Evolutionary conservation across 1,140 invertebrate genomes (phyloP).

Genomic region (Gryon sp.): DNA sequence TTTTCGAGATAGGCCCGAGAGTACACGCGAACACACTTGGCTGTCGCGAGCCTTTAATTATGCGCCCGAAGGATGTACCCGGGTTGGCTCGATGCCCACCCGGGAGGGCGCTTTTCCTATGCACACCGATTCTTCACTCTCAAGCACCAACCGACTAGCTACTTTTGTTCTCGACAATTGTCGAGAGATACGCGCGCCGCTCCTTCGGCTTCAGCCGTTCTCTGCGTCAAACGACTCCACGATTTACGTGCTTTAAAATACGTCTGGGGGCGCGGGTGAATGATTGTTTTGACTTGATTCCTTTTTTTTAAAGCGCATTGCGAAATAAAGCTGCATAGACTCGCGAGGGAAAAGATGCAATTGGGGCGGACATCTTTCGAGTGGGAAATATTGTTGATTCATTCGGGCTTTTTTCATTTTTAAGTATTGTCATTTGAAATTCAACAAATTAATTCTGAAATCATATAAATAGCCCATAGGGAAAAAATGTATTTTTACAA

Average conservation of each 20-base stretch:
- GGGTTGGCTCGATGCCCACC: slow-evolving; percentile 30
- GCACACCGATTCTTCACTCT: slow-evolving; percentile 33
- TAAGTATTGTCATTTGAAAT: too few species aligned
- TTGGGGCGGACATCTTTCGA: too few species aligned
- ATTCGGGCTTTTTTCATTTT: too few species aligned
- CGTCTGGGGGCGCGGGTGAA: neutral
- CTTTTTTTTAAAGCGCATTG: slow-evolving; percentile 31
- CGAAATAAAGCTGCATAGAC: slow-evolving; percentile 27
- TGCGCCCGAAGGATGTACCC: slow-evolving; percentile 26
- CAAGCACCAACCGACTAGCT: slow-evolving; percentile 39
- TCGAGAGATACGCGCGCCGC: slow-evolving; percentile 30
- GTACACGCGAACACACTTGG: slow-evolving; percentile 43
- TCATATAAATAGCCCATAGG: too few species aligned
- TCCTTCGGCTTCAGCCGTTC: neutral
- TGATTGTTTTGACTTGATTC: slow-evolving; percentile 39
- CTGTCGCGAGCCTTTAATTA: slow-evolving; percentile 51
- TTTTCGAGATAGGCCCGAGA: slow-evolving; percentile 48
- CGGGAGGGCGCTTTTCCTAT: slow-evolving; percentile 19
- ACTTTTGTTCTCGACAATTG: slow-evolving; percentile 58
- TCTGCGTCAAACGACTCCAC: slow-evolving; percentile 33
- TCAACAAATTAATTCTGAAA: too few species aligned
- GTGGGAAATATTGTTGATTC: too few species aligned
- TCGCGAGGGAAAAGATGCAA: neutral
- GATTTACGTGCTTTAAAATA: slow-evolving; percentile 40
- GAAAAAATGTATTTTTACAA: too few species aligned